Percentiles rank a stretch among this genome's conserved stretches.
Conservation (phyloP, 2,113 vertebrate genomes). For the Podiceps cristatus region DNA sequence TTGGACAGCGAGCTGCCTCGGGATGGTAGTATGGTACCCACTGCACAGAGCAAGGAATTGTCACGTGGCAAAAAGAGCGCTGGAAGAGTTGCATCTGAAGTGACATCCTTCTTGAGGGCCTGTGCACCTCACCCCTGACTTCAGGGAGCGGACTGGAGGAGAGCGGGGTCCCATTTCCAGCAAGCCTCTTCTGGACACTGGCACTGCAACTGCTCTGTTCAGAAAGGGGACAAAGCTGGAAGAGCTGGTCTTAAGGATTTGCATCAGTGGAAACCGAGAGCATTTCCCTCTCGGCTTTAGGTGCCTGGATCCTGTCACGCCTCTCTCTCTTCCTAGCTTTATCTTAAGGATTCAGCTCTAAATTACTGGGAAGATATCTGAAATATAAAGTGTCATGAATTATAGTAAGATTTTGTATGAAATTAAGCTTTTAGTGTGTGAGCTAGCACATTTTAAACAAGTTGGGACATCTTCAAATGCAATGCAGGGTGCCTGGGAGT, state of each 20-base stretch:
- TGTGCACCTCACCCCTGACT: background rate
- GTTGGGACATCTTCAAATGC: background rate
- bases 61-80: background rate
- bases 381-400: background rate
- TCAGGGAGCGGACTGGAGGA: background rate
- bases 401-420: background rate
- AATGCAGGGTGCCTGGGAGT: fast-evolving
- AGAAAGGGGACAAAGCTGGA: background rate
- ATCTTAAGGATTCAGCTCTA: background rate
- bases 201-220: background rate
- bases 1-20: background rate
- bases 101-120: background rate
- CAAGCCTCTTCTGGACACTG: background rate
- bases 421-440: background rate
- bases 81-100: background rate
- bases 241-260: background rate
- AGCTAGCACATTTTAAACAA: background rate
- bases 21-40: background rate
- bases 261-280: background rate
- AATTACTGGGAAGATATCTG: background rate
- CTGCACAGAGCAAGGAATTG: background rate
- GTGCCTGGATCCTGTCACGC: background rate
- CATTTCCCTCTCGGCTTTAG: background rate
- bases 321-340: background rate
- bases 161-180: fast-evolving